Conservation (phyloP, 2,888 invertebrate species). For the Griposia aprilina region DNA sequence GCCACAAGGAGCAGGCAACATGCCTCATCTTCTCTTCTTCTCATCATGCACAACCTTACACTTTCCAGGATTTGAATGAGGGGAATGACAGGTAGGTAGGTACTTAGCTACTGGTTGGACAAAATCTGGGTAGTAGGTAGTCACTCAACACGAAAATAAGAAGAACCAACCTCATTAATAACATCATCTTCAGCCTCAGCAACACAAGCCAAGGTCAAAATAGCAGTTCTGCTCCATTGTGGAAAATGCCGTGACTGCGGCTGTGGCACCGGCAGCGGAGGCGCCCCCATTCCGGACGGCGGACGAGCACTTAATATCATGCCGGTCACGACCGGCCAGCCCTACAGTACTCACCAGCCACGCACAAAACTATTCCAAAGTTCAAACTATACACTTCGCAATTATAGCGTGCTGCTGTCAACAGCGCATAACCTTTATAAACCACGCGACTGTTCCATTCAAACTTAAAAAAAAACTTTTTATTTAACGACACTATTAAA, state of each 20-base stretch:
- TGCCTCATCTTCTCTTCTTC: not conserved
- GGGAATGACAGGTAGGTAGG: not conserved
- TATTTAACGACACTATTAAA: not conserved
- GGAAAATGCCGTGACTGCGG: slow-evolving; percentile 78
- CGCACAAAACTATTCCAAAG: slow-evolving; percentile 34
- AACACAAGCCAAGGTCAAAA: slow-evolving; percentile 76
- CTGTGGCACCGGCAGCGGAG: slow-evolving; percentile 70
- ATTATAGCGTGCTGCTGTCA: slow-evolving; percentile 28
- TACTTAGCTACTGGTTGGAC: not conserved
- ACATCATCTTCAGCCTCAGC: slow-evolving; percentile 69
- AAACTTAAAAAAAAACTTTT: slow-evolving; percentile 22
- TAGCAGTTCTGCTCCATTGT: slow-evolving; percentile 84
- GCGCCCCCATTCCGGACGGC: slow-evolving; percentile 77
- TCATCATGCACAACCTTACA: not conserved
- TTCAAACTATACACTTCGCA: slow-evolving; percentile 56
- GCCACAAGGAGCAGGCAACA: not conserved
- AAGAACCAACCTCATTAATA: slow-evolving; percentile 67
- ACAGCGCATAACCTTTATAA: slow-evolving; percentile 19
- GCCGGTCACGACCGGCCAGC: slow-evolving; percentile 58
- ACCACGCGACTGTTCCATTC: slow-evolving; percentile 20
- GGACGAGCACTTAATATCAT: slow-evolving; percentile 77
- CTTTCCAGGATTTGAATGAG: not conserved
- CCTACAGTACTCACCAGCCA: slow-evolving; percentile 42
- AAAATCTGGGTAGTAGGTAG: not conserved
- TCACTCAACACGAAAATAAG: not conserved